Evolutionary conservation across 2,797 vertebrate species (phyloP).

Genomic region (Fratercula arctica): DNA sequence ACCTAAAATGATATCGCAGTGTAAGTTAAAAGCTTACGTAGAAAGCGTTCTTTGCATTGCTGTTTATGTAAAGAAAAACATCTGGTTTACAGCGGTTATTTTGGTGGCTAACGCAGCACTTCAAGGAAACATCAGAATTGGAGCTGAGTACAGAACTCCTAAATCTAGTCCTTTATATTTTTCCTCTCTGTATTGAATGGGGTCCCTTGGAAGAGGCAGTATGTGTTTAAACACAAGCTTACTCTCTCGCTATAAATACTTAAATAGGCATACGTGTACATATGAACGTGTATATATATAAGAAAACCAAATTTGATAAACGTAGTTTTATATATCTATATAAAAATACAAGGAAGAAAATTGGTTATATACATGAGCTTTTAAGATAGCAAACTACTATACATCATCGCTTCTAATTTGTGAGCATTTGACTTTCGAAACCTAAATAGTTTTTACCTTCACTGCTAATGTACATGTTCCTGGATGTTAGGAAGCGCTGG

Average conservation of each 20-base stretch:
- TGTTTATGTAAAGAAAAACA: not conserved
- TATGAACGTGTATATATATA: fast-evolving
- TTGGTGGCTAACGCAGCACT: not conserved
- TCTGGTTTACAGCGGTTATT: not conserved
- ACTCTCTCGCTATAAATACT: not conserved
- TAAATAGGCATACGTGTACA: not conserved
- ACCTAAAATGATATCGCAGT: not conserved
- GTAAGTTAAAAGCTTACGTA: not conserved
- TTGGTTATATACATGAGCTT: not conserved
- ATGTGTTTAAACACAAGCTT: not conserved
- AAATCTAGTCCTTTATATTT: not conserved
- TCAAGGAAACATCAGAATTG: not conserved
- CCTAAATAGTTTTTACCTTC: not conserved
- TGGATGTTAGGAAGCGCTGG: not conserved
- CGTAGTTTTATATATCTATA: not conserved
- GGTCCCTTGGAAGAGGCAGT: not conserved
- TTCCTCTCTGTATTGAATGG: not conserved
- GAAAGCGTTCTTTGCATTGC: not conserved
- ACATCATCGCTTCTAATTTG: not conserved
- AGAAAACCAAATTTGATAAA: not conserved
- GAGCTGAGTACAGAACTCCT: not conserved
- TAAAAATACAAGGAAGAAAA: not conserved
- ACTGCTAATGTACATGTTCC: fast-evolving
- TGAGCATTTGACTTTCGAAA: not conserved
- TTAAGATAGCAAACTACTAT: not conserved